Base-by-base conservation (phyloP, 2,888 invertebrate genomes). In the Xanthia togata region DNA sequence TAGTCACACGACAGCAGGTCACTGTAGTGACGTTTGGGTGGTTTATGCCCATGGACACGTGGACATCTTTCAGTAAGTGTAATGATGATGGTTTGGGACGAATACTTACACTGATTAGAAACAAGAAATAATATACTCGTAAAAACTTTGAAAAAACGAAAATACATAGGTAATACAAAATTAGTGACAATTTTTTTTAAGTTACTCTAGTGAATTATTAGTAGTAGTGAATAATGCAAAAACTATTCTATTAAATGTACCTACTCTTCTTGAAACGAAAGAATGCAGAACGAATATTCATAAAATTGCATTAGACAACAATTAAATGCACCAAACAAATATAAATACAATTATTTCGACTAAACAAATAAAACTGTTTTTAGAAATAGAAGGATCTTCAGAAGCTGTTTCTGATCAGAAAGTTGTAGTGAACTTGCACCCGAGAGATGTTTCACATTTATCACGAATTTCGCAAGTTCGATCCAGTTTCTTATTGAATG, bases 401-500 rank as follows among this genome's bases (percentile, higher is more conserved):
- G 41, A 44, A 70, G 26, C 26, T 31, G 9, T 41, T 44, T 41
- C 35, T 26, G 20, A 12, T 17, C 14, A 59, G n/a, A 68, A 82
- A 80, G n/a, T 80, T 82, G 41, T 70, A 23, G 55, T 59, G 47
- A 79, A 79, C 55, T 74, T 75, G 59, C 55, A 65, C 53, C 12
- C 72, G 38, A 3, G 76, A 83, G 80, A 69, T 75, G 63, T 75
- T 57, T 57, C 71, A 67, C 84, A 76, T 82, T 76, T 84, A 84
- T 74, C 71, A 81, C 44, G 59, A 41, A 59, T 70, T 70, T 84
- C 73, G 31, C 41, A 26, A 78, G n/a, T 78, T 68, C 71, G 55
- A 92, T 91, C 44, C 85, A 90, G 83, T 76, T 79, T 79, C 72
- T 75, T 67, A 82, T 76, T 76, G 76, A 44, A 91, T 90, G 78